These are phyloP conservation scores for Gnatocerus cornutus DNA, from an alignment of 2,888 invertebrate genomes.

Conservation along the genomic window DNA sequence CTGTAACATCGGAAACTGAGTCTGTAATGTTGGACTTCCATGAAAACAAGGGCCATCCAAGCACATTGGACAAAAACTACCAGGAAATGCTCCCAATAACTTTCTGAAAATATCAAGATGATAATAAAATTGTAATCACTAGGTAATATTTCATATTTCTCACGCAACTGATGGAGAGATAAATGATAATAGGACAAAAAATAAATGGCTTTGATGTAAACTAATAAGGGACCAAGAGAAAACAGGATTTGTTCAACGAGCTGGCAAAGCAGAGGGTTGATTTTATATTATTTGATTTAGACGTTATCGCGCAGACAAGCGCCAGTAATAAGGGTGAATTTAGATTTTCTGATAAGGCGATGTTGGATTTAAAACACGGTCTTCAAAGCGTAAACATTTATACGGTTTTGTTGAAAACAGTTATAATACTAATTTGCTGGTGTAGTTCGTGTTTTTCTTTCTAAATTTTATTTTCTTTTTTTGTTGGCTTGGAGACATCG, in stretches of 20 bases:
- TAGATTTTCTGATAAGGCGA: constrained; percentile 21
- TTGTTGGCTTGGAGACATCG: too few species aligned
- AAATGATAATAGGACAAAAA: constrained; percentile 28
- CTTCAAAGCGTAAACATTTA: too few species aligned
- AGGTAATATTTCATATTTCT: constrained; percentile 23
- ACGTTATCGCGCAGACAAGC: constrained; percentile 18
- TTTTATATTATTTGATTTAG: constrained; percentile 31
- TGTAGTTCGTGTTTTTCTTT: too few species aligned
- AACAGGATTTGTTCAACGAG: constrained; percentile 19
- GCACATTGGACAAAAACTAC: constrained; percentile 66
- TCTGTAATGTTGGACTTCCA: constrained; percentile 52
- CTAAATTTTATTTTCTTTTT: too few species aligned
- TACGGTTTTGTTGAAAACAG: too few species aligned
- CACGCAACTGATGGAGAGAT: constrained; percentile 38
- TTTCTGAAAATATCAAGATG: constrained; percentile 63
- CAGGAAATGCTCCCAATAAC: constrained; percentile 67
- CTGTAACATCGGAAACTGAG: constrained; percentile 49
- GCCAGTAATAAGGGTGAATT: constrained; percentile 24
- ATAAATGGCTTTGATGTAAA: constrained; percentile 12
- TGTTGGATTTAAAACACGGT: not conserved
- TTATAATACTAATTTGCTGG: too few species aligned
- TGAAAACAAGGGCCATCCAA: constrained; percentile 66
- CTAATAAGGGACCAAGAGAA: constrained; percentile 20
- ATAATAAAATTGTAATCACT: constrained; percentile 36
- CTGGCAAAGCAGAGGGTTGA: constrained; percentile 26